phyloP scores from a whole-genome alignment of 2,113 vertebrate species.

The Seriola rivoliana region DNA sequence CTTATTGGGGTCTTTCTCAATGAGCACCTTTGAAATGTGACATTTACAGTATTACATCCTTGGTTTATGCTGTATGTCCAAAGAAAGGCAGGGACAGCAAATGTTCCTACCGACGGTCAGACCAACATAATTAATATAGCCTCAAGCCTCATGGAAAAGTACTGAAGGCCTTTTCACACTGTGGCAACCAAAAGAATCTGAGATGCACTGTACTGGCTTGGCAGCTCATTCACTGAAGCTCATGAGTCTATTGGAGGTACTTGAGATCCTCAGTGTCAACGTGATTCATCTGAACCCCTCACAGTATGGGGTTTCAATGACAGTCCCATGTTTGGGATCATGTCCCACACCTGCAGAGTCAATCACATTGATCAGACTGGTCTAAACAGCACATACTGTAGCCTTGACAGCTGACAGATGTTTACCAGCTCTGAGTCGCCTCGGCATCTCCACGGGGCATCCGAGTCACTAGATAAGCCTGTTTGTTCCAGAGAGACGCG shows the following conservation, averaged over 20 bases:
- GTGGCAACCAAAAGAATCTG: constrained; percentile 39
- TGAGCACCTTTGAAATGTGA: not conserved
- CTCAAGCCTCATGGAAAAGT: constrained; percentile 61
- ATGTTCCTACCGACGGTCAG: not conserved
- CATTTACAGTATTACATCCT: not conserved
- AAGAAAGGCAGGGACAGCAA: not conserved
- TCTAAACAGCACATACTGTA: not conserved
- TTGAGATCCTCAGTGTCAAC: constrained; percentile 48
- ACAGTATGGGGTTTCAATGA: constrained; percentile 18
- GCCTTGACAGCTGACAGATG: constrained; percentile 27
- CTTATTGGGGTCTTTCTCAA: not conserved
- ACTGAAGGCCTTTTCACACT: constrained; percentile 26
- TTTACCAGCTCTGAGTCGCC: constrained; percentile 37
- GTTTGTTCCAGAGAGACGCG: constrained; percentile 40
- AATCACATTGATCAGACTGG: constrained; percentile 2
- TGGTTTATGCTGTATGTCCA: not conserved
- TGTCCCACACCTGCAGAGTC: constrained; percentile 40
- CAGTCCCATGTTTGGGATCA: constrained; percentile 4
- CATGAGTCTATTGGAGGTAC: constrained; percentile 28
- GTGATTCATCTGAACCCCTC: constrained; percentile 34
- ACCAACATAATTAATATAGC: constrained; percentile 1
- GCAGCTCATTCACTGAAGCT: constrained; percentile 28
- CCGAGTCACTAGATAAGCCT: constrained; percentile 47
- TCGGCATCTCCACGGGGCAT: not conserved
- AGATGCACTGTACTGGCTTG: constrained; percentile 20